phyloP scores from a whole-genome alignment of 2,888 invertebrate genomes.

The Cyrtodaria siliqua region DNA sequence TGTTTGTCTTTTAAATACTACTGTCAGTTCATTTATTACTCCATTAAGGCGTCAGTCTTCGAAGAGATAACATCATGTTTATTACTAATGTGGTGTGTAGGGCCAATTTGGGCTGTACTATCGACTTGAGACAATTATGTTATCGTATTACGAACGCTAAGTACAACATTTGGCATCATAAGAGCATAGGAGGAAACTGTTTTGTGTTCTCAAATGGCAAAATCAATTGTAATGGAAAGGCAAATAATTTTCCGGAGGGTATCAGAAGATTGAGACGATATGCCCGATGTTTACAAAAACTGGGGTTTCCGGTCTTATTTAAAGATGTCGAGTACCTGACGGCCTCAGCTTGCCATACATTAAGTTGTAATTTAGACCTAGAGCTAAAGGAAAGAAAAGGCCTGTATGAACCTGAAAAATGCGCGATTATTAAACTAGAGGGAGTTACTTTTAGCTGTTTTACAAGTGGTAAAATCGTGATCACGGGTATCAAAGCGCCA shows the following conservation, averaged over 20 bases:
- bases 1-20: neutral
- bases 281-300: conserved; percentile 17
- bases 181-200: conserved; percentile 34
- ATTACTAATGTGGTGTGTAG: conserved; percentile 37
- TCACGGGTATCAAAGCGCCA: conserved; percentile 18
- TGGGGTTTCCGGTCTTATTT: conserved; percentile 7
- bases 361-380: conserved; percentile 6
- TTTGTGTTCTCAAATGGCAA: conserved; percentile 32
- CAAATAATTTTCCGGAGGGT: conserved; percentile 8
- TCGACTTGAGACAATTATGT: conserved; percentile 13
- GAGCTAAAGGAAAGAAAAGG: conserved; percentile 7
- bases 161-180: conserved; percentile 43
- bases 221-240: conserved; percentile 37
- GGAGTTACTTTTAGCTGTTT: conserved; percentile 22
- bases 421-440: neutral
- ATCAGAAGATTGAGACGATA: conserved; percentile 23
- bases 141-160: conserved; percentile 22
- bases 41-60: neutral
- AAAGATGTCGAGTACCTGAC: conserved; percentile 13
- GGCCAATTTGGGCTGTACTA: conserved; percentile 17
- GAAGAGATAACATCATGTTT: conserved; percentile 11
- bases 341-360: conserved; percentile 14
- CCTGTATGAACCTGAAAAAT: conserved; percentile 34
- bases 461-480: conserved; percentile 13
- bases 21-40: too few relatives aligned